A percentile compares a stretch with the other conserved stretches of the same genome.
Conservation (phyloP, 2,797 vertebrate species). For the Falco biarmicus region DNA sequence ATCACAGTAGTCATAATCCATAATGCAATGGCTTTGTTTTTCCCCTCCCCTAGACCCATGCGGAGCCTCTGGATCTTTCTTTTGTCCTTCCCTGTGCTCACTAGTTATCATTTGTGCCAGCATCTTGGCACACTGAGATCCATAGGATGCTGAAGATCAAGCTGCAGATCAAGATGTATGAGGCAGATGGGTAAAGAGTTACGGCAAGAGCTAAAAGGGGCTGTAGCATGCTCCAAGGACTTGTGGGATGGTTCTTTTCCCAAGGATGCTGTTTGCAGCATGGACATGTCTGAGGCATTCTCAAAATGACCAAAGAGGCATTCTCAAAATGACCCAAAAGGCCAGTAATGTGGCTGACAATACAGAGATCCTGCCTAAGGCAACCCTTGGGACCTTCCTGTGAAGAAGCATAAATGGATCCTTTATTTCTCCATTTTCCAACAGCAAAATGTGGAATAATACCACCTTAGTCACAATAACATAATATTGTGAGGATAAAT, state of each 20-base stretch:
- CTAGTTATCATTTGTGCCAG: neutral
- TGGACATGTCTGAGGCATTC: neutral
- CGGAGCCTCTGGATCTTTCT: neutral
- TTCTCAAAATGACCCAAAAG: neutral
- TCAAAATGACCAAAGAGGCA: neutral
- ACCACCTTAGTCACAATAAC: neutral
- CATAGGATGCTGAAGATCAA: neutral
- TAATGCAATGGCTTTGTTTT: neutral
- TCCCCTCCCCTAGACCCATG: neutral
- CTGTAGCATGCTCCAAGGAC: fast-evolving
- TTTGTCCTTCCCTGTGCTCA: neutral
- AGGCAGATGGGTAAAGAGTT: neutral
- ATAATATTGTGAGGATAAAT: neutral
- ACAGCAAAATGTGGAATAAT: neutral
- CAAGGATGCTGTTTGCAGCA: neutral
- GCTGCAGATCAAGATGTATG: neutral
- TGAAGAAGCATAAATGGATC: neutral
- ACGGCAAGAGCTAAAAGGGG: neutral
- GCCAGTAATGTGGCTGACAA: neutral
- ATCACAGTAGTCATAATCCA: neutral
- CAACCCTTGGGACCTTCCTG: neutral
- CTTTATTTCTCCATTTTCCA: neutral
- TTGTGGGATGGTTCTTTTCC: neutral
- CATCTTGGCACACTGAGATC: neutral
- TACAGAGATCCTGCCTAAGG: neutral